phyloP scores from a whole-genome alignment of 2,797 vertebrate genomes.

The Artibeus lituratus region DNA sequence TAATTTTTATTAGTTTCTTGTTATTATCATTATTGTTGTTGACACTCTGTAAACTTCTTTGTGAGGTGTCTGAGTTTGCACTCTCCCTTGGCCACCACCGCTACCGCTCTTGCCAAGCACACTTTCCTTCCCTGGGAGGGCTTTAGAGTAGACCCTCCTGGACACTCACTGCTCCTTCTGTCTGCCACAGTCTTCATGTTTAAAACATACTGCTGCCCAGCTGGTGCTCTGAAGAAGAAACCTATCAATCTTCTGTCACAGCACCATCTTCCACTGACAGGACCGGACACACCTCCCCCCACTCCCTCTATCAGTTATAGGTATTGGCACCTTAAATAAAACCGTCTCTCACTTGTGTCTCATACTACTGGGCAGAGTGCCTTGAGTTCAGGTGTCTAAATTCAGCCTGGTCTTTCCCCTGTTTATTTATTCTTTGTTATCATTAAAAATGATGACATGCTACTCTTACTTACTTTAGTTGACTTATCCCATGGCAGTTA shows the following conservation, averaged over 20 bases:
- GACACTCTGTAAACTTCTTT: not conserved
- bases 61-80: not conserved
- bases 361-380: not conserved
- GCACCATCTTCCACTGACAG: accelerated
- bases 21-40: not conserved
- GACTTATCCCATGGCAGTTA: not conserved
- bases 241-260: too few species aligned
- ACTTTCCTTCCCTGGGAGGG: too few species aligned
- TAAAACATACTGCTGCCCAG: accelerated
- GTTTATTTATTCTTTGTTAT: not conserved
- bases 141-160: not conserved
- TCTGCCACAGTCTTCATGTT: not conserved
- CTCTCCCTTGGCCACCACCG: not conserved
- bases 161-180: accelerated
- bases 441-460: not conserved
- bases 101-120: not conserved
- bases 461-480: not conserved
- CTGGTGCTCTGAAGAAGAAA: not conserved
- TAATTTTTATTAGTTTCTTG: not conserved
- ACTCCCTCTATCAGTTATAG: not conserved
- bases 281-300: accelerated
- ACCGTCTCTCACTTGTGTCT: too few species aligned
- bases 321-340: not conserved
- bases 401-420: not conserved
- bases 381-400: not conserved